phyloP scores from a whole-genome alignment of 1,140 invertebrate genomes.

The Platorchestia sp. region DNA sequence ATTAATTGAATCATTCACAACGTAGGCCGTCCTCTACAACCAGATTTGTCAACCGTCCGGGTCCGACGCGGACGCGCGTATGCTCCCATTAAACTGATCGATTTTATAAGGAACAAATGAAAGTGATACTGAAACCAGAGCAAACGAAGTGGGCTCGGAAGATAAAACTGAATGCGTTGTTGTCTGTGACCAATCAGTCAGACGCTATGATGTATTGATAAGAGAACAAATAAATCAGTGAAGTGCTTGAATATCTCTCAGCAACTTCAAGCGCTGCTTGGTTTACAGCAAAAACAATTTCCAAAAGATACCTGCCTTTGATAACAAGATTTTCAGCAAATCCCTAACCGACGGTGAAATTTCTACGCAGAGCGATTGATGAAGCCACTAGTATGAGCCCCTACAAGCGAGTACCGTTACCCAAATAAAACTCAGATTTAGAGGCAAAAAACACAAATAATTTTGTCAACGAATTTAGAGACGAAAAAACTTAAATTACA shows the following conservation, averaged over 20 bases:
- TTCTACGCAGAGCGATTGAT: too few species aligned
- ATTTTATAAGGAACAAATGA: not conserved
- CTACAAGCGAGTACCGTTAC: too few species aligned
- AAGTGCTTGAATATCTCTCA: not conserved
- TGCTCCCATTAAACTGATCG: not conserved
- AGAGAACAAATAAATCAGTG: not conserved
- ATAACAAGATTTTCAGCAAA: too few species aligned
- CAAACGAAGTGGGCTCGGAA: not conserved
- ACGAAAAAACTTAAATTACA: too few species aligned
- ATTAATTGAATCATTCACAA: slow-evolving; percentile 30
- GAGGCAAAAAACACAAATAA: too few species aligned
- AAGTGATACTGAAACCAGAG: not conserved
- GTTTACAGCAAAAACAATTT: not conserved
- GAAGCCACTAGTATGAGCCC: too few species aligned
- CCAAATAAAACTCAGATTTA: too few species aligned
- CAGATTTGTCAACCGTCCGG: not conserved
- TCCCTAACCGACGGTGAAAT: too few species aligned
- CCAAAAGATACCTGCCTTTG: too few species aligned
- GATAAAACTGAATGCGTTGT: not conserved
- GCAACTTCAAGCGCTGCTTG: not conserved
- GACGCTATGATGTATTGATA: not conserved
- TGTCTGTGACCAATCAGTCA: not conserved
- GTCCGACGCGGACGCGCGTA: not conserved
- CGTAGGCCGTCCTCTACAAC: not conserved
- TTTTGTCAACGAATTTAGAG: too few species aligned